phyloP scores from a whole-genome alignment of 2,888 invertebrate species.

The Magallana nippona region DNA sequence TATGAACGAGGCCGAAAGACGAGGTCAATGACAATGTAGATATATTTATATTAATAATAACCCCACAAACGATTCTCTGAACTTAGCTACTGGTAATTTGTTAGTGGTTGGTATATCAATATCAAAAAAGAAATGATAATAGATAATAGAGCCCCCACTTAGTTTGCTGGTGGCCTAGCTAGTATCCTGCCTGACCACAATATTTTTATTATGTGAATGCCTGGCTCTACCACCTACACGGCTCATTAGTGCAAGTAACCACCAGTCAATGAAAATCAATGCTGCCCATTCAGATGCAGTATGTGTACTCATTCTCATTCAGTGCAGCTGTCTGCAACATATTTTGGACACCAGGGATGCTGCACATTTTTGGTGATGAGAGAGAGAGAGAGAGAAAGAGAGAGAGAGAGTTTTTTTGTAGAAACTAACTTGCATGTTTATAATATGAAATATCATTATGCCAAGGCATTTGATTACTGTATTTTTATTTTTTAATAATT shows the following conservation, averaged over 20 bases:
- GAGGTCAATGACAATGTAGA: neutral
- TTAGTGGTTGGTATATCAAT: neutral
- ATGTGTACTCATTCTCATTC: no score
- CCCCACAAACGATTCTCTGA: neutral
- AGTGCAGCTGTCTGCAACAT: no score
- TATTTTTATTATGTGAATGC: neutral
- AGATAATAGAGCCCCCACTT: neutral
- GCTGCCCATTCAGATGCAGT: neutral
- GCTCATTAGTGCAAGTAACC: neutral
- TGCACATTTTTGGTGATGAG: no score
- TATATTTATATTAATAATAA: neutral
- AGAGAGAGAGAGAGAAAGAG: no score
- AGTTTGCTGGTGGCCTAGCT: no score
- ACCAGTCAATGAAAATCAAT: neutral
- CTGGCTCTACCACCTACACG: neutral
- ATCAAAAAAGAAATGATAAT: neutral
- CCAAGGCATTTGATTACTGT: no score
- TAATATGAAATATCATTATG: no score
- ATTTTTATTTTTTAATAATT: no score
- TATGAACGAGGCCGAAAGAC: neutral
- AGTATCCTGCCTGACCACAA: neutral
- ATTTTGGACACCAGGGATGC: no score
- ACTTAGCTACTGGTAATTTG: slow-evolving; percentile 1
- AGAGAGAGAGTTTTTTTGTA: no score
- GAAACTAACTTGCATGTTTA: no score